Conservation (phyloP, 2,888 invertebrate species). For the Melieria omissa region DNA sequence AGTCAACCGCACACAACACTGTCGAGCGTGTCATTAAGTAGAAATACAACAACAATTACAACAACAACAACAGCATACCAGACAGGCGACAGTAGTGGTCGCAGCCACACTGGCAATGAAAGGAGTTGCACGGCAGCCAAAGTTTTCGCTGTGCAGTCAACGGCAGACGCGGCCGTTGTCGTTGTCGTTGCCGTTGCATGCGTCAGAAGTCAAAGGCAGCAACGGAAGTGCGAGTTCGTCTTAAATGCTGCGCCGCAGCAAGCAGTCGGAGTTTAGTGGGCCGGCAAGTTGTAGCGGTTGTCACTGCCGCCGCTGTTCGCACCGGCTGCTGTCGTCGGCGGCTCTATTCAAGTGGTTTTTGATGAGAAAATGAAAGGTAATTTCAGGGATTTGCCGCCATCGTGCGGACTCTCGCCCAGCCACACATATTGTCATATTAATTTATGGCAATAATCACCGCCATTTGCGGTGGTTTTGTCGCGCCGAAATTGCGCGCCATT, state of each 20-base stretch:
- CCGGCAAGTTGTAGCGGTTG: neutral
- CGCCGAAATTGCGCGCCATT: too few species aligned
- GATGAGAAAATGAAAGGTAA: constrained; percentile 65
- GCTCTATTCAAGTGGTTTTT: constrained; percentile 63
- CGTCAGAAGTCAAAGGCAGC: constrained; percentile 31
- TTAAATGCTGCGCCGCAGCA: constrained; percentile 35
- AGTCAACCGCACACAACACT: constrained; percentile 46
- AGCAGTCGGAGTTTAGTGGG: neutral
- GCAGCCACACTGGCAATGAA: neutral
- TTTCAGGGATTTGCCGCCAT: constrained; percentile 52
- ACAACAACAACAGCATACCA: neutral
- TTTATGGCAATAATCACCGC: constrained; percentile 31
- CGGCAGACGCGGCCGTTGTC: neutral
- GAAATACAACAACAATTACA: constrained; percentile 25
- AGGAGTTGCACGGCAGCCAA: too few species aligned
- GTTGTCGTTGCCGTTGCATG: constrained; percentile 12
- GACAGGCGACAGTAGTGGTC: neutral
- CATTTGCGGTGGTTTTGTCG: too few species aligned
- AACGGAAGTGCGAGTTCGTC: constrained; percentile 48
- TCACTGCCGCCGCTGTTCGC: neutral
- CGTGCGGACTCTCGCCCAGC: too few species aligned
- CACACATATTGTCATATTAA: constrained; percentile 33
- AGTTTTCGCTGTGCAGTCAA: neutral
- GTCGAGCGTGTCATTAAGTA: constrained; percentile 48
- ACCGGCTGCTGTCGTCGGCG: constrained; percentile 5